Evolutionary conservation across 2,113 vertebrate genomes (phyloP), one percentile per base, ranked within the genome.

Genomic region (Pipra filicauda): DNA sequence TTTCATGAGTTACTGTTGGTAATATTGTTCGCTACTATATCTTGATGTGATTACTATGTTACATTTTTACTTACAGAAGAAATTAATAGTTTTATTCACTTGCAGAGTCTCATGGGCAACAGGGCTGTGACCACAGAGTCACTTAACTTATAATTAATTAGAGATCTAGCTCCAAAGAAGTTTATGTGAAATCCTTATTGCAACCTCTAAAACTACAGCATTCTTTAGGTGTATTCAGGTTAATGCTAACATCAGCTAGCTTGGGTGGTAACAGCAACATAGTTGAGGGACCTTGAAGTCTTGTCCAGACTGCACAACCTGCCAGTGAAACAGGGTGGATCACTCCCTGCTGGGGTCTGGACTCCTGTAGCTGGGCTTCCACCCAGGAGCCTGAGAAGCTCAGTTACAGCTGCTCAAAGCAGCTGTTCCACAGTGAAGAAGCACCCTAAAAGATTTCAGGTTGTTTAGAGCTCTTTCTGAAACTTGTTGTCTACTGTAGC

Each of bases 301-400:
- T 54, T 59, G 15, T 59, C 28, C 20, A 14, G 18, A 28, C 74
- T 85, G 15, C 15, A 7, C 0, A 4, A 51, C 2, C 2, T 57
- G 35, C 14, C 1, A 2, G 31, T 57, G 57, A 8, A 79, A 2
- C 8, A 48, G 41, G 14, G 8, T 24, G 22, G 7, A 5, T 70
- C 22, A 1, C 7, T 74, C 24, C 1, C 4, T 31, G 0, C 22
- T 44, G 67, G 20, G 11, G 1, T 48, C n/a, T 15, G 13, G 5
- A 6, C 22, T 70, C 30, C 39, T 62, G 19, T 31, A 28, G 17
- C 27, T 76, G 28, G 44, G 5, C 27, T 52, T 62, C 6, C 11
- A 12, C 23, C 3, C 39, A 33, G 46, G 35, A 70, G 7, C 9
- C 28, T 5, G 37, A 57, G 41, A 6, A 44, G 46, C 37, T 88